phyloP scores from a whole-genome alignment of 2,797 vertebrate species.

The Lepus townsendii region DNA sequence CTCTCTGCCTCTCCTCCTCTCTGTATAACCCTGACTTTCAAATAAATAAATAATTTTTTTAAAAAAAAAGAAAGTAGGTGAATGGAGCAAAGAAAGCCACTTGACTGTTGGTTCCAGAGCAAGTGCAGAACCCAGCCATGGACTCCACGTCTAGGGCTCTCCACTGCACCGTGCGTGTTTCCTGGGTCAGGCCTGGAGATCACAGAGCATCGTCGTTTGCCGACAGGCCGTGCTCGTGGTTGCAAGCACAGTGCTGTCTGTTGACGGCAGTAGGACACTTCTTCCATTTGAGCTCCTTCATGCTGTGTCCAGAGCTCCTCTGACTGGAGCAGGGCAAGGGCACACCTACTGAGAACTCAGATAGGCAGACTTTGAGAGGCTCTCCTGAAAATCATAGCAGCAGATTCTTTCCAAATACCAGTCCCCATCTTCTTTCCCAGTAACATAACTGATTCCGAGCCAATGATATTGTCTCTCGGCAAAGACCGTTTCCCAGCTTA shows the following conservation, averaged over 20 bases:
- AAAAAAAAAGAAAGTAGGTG: not conserved
- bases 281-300: not conserved
- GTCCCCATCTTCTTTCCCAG: not conserved
- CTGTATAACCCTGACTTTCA: too few relatives aligned
- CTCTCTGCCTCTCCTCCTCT: too few relatives aligned
- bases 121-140: not conserved
- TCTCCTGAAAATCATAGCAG: not conserved
- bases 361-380: not conserved
- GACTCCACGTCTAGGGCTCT: not conserved
- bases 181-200: too few relatives aligned
- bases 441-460: not conserved
- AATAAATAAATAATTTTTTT: too few relatives aligned
- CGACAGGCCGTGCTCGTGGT: too few relatives aligned
- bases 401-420: not conserved
- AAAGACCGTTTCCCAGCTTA: not conserved
- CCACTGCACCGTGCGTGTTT: accelerated
- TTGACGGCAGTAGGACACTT: not conserved
- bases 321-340: not conserved
- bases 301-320: not conserved
- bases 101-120: not conserved
- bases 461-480: not conserved
- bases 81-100: not conserved
- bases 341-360: not conserved
- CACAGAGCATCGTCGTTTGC: not conserved
- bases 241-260: not conserved